These are phyloP conservation scores for Pyralis farinalis DNA, from an alignment of 2,888 invertebrate genomes.

Conservation along the genomic window DNA sequence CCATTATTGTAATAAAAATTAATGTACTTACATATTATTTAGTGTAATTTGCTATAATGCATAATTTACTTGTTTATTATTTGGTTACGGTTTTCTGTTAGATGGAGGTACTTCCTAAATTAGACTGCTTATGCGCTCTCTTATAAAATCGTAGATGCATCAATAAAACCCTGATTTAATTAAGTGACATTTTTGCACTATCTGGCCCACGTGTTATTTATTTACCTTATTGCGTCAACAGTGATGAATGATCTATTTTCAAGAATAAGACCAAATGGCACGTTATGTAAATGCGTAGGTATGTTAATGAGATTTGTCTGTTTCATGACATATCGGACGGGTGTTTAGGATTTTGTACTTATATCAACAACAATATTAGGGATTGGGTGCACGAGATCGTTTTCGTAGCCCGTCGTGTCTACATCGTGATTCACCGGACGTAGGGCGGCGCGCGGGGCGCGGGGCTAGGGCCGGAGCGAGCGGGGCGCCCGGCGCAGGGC, in stretches of 20 bases:
- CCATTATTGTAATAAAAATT: too few species aligned
- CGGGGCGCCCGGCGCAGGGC: slow-evolving; percentile 32
- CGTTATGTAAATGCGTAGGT: slow-evolving; percentile 29
- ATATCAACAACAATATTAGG: slow-evolving; percentile 26
- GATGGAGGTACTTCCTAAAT: too few species aligned
- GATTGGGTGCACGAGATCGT: slow-evolving; percentile 22
- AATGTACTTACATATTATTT: too few species aligned
- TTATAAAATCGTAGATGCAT: too few species aligned
- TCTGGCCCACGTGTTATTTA: too few species aligned
- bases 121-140: too few species aligned
- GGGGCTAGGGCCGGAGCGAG: slow-evolving; percentile 20
- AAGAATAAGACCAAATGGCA: slow-evolving; percentile 4
- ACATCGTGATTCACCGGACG: slow-evolving; percentile 68
- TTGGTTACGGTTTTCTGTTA: too few species aligned
- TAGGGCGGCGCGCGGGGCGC: slow-evolving; percentile 39
- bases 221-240: slow-evolving; percentile 43
- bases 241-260: slow-evolving; percentile 87
- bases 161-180: too few species aligned
- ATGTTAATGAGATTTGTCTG: slow-evolving; percentile 30
- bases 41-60: too few species aligned
- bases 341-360: slow-evolving; percentile 12
- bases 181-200: too few species aligned
- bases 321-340: slow-evolving; percentile 30
- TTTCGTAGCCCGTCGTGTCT: slow-evolving; percentile 31
- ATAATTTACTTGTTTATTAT: too few species aligned